Base-by-base conservation (phyloP, 30 jellyfish, hydroid and myxozoan genomes). In the Kudoa iwatai region DNA sequence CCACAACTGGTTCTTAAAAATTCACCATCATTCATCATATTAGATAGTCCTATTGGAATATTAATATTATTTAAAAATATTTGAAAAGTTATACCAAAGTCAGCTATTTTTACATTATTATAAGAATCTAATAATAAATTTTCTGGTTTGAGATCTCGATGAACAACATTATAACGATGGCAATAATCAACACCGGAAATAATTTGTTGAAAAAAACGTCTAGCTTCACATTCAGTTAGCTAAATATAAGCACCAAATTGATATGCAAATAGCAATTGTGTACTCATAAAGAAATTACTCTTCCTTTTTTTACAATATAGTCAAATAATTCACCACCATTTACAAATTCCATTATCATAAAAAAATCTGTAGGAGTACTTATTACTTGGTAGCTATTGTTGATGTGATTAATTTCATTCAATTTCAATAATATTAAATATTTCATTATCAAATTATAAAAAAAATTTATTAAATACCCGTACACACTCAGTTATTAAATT, bases 21-120 rank as follows among this genome's bases (percentile, higher is more conserved):
- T 30, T 77, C 96, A 16, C 96, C 96, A 57, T 77, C 96, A 52
- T 64, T 84, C 96, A 77, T 77, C 96, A 77, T 77, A 44, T 77
- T 77, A 4, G 96, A 77, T 6, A 77, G 62, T 2, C 96, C 96
- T 77, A 21, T 3, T 1, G 17, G 19, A 24, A 34, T 16, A 21
- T 2, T n/a, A n/a, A n/a, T n/a, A n/a, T n/a, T n/a, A n/a, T n/a
- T n/a, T 16, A 42, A 24, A 7, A 7, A 38, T 9, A 38, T 38
- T 34, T 0, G 26, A 9, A 2, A 36, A 20, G 40, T 3, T 57
- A n/a, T 66, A 66, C 89, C 89, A 48, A 66, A 66, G 32, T 66
- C 89, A 25, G 89, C 89, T 17, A 66, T 66, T 32, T 66, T 66
- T 18, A 66, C 89, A 52, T 66, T 46, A 43, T 62, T 54, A 53